phyloP scores from a whole-genome alignment of 2,888 invertebrate genomes.

The Seladonia tumulorum region DNA sequence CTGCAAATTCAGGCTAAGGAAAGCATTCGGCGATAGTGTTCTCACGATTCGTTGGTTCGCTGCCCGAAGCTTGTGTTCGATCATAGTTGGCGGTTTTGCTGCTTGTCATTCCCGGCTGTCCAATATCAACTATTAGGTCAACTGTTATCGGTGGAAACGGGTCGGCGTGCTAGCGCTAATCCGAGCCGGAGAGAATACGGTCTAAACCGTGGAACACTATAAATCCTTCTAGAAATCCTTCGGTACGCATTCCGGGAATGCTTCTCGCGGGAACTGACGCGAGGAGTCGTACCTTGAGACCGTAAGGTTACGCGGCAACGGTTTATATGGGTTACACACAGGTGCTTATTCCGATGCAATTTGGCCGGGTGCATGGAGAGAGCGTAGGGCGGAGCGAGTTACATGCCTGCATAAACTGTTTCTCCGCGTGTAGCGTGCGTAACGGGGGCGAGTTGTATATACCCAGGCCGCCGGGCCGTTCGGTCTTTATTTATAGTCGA shows the following conservation, averaged over 20 bases:
- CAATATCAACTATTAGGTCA: neutral
- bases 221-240: constrained; percentile 34
- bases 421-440: constrained; percentile 52
- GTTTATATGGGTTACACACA: constrained; percentile 37
- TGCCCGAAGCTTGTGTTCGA: neutral
- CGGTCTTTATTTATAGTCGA: constrained; percentile 54
- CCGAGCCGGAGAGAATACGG: neutral
- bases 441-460: constrained; percentile 34
- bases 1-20: neutral
- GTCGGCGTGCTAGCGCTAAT: neutral
- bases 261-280: constrained; percentile 18
- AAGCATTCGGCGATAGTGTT: neutral
- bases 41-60: neutral
- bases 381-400: constrained; percentile 38
- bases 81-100: neutral
- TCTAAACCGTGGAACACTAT: constrained; percentile 9
- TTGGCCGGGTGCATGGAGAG: constrained; percentile 39
- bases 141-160: neutral
- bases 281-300: constrained; percentile 41
- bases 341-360: constrained; percentile 52
- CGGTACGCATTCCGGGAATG: constrained; percentile 28
- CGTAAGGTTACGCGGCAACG: constrained; percentile 16
- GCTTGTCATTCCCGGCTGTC: neutral
- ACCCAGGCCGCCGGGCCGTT: neutral
- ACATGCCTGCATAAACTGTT: constrained; percentile 6